Percentiles rank a stretch among this genome's conserved stretches.
Evolutionary conservation across 2,113 vertebrate species (phyloP).

Genomic region (Xyrauchen texanus): DNA sequence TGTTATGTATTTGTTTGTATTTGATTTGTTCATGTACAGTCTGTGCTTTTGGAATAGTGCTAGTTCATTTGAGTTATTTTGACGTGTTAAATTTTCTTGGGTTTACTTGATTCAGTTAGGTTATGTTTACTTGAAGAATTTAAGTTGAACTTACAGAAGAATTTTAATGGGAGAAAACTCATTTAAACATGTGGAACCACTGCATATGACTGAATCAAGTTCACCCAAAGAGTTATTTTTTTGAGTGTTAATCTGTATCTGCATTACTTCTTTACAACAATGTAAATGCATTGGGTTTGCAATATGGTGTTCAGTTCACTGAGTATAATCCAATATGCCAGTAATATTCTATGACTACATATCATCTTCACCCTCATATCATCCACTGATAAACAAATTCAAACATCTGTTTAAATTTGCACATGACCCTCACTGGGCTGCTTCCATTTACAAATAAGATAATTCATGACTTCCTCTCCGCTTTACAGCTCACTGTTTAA

Average conservation of each 20-base stretch:
- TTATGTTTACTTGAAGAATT: too few relatives aligned
- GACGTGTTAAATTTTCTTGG: too few relatives aligned
- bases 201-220: too few relatives aligned
- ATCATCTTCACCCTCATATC: slow-evolving; percentile 5
- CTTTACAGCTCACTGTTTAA: slow-evolving; percentile 32
- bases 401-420: slow-evolving; percentile 66
- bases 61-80: too few relatives aligned
- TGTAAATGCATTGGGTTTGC: neutral
- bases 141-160: too few relatives aligned
- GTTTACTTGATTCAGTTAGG: too few relatives aligned
- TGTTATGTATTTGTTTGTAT: neutral
- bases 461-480: slow-evolving; percentile 52
- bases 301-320: neutral
- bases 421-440: slow-evolving; percentile 61
- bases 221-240: too few relatives aligned
- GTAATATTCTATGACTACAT: neutral
- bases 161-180: too few relatives aligned
- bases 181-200: too few relatives aligned
- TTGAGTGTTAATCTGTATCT: too few relatives aligned
- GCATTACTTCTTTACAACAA: neutral
- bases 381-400: slow-evolving; percentile 43
- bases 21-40: neutral
- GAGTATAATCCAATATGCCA: neutral
- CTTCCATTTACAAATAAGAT: slow-evolving; percentile 65
- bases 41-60: neutral